Evolutionary conservation across 2,797 vertebrate genomes (phyloP).

Genomic region (Antrozous pallidus): DNA sequence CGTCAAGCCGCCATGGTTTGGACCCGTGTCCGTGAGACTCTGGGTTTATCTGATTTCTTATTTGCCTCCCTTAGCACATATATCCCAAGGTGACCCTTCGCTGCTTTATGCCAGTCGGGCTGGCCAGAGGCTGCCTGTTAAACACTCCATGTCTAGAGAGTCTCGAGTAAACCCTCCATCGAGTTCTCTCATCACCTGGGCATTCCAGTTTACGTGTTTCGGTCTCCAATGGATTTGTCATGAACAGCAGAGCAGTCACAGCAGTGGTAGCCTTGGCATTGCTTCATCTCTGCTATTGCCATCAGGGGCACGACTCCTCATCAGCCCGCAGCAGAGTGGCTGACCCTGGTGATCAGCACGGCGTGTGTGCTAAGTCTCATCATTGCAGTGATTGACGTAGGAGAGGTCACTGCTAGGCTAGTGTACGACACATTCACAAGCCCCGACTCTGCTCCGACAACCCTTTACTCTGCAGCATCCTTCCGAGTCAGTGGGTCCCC

Average conservation of each 20-base stretch:
- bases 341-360: no score
- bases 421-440: conserved; percentile 44
- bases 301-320: not conserved
- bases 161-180: conserved; percentile 21
- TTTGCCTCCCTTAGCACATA: not conserved
- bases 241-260: not conserved
- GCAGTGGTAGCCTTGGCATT: not conserved
- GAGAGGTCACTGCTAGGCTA: conserved; percentile 12
- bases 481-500: conserved; percentile 38
- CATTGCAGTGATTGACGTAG: conserved; percentile 51
- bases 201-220: conserved; percentile 5
- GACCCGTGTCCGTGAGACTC: no score
- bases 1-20: no score
- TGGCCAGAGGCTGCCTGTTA: no score
- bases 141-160: not conserved
- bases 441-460: conserved; percentile 10
- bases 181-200: no score
- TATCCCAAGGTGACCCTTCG: not conserved
- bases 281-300: not conserved
- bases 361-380: conserved; percentile 47
- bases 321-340: no score
- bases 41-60: not conserved
- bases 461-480: conserved; percentile 71
- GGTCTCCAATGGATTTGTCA: conserved; percentile 45
- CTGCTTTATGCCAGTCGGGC: no score